phyloP scores from a whole-genome alignment of 2,113 vertebrate genomes.

The Chitala chitala region DNA sequence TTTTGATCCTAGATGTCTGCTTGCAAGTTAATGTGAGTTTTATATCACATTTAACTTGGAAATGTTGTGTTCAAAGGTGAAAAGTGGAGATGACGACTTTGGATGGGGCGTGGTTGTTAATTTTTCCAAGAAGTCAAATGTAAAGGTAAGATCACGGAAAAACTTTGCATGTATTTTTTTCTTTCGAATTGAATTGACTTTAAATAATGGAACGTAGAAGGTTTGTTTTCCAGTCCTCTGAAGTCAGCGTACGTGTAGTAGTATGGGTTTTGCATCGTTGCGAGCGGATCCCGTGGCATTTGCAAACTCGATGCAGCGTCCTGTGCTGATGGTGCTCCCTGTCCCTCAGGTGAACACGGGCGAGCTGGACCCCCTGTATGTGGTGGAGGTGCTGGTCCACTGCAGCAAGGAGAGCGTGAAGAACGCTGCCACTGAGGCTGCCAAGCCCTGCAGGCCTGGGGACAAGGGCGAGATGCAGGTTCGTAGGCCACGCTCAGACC shows the following conservation, averaged over 20 bases:
- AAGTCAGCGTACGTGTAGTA: too few relatives aligned
- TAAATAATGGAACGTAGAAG: too few relatives aligned
- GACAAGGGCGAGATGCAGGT: slow-evolving; percentile 98
- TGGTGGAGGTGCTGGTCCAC: slow-evolving; percentile 87
- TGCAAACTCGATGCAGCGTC: too few relatives aligned
- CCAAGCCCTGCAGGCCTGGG: slow-evolving; percentile 75
- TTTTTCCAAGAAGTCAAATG: slow-evolving; percentile 91
- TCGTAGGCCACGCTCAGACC: background rate
- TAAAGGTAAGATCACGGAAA: slow-evolving; percentile 89
- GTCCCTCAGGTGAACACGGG: slow-evolving; percentile 61
- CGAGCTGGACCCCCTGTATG: slow-evolving; percentile 82
- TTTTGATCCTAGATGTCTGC: too few relatives aligned
- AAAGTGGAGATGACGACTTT: slow-evolving; percentile 84
- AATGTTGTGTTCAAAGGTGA: slow-evolving; percentile 65
- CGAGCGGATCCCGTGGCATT: too few relatives aligned
- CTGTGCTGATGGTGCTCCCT: background rate
- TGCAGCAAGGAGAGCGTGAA: slow-evolving; percentile 92
- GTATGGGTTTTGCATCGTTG: too few relatives aligned
- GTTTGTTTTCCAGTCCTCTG: too few relatives aligned
- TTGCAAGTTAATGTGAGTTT: too few relatives aligned
- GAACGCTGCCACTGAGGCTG: slow-evolving; percentile 79
- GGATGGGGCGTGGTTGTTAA: slow-evolving; percentile 98
- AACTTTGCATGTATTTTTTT: too few relatives aligned
- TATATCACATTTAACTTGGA: background rate
- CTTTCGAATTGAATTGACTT: too few relatives aligned